Evolutionary conservation across 1,140 invertebrate genomes (phyloP), one percentile per base, ranked within the genome.

Genomic region (Trichoplusia ni): DNA sequence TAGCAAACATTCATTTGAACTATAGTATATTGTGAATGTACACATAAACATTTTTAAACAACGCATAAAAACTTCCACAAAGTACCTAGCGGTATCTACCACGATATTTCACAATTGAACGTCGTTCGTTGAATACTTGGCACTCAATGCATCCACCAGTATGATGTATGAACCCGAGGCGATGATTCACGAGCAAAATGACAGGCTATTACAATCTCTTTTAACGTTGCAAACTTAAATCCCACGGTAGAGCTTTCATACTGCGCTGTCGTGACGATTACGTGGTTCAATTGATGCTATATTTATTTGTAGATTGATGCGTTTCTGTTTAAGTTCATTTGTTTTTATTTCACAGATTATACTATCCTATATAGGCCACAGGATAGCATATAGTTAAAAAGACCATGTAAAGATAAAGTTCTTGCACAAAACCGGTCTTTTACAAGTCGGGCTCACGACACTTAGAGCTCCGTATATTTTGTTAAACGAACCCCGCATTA

Each of bases 101-200:
- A n/a, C 37, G 1, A 5, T 44, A 23, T 23, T 23, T 44, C 40
- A 23, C 19, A 44, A 46, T 27, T 23, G 42, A 27, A 13, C 11
- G n/a, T 25, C 21, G 18, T 25, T 5, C 21, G n/a, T 5, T 27
- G 21, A 46, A 46, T 46, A 27, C 42, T 13, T 44, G 21, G 42
- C 23, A 46, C 21, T 27, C 19, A 27, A 44, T 44, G 42, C 42
- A 27, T 46, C 42, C 27, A 21, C 14, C 4, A 6, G 23, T 23
- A 14, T 27, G 42, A 46, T 27, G 23, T 46, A 46, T 46, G 42
- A 46, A 8, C 42, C 42, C 8, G 7, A 9, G 4, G 2, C 13
- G 42, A 27, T 46, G 42, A 46, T 46, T 27, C 42, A 46, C 23
- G 42, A 46, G 42, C 42, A 27, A 46, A 46, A 46, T 46, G 11